A percentile compares a stretch with the other conserved stretches of the same genome.
These are phyloP conservation scores for Sebastes schlegelii DNA, from an alignment of 2,113 vertebrate genomes.

Conservation along the genomic window DNA sequence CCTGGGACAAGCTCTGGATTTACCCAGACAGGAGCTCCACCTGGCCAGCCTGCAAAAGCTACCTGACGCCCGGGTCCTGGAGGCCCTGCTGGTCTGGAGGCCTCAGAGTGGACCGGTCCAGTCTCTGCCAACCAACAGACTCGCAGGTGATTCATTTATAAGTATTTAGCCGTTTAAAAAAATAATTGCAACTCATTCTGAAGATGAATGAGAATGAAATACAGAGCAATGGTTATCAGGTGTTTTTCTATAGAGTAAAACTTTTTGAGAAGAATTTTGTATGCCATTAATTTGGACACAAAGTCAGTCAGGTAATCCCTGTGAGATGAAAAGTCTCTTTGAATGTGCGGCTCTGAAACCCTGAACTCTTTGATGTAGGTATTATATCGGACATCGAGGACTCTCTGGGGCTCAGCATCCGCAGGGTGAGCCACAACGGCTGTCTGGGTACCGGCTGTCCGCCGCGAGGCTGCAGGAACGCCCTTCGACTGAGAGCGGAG, in stretches of 20 bases:
- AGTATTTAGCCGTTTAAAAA: no score
- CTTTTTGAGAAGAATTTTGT: neutral
- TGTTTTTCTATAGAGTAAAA: neutral
- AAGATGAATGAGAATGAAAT: neutral
- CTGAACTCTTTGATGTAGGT: conserved; percentile 19
- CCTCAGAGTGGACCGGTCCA: conserved; percentile 72
- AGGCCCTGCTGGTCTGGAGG: conserved; percentile 86
- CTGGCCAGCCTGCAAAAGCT: conserved; percentile 93
- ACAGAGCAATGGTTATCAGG: neutral
- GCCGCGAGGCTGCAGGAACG: conserved; percentile 87
- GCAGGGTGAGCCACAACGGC: conserved; percentile 84
- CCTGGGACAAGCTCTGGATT: conserved; percentile 84
- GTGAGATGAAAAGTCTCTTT: neutral
- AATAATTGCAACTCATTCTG: neutral
- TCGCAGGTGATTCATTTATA: conserved; percentile 70
- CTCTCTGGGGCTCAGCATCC: conserved; percentile 85
- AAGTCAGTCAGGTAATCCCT: neutral
- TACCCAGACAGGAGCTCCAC: conserved; percentile 87
- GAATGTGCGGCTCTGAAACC: neutral
- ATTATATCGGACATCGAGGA: conserved; percentile 86
- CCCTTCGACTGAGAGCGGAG: conserved; percentile 85
- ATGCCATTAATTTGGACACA: neutral
- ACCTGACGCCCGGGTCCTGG: conserved; percentile 78
- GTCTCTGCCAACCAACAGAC: conserved; percentile 78
- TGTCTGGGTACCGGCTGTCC: conserved; percentile 87